A percentile compares a stretch with the other conserved stretches of the same genome.
Conservation (phyloP, 37 sponge, comb jelly and placozoan species). For the Bolinopsis microptera region DNA sequence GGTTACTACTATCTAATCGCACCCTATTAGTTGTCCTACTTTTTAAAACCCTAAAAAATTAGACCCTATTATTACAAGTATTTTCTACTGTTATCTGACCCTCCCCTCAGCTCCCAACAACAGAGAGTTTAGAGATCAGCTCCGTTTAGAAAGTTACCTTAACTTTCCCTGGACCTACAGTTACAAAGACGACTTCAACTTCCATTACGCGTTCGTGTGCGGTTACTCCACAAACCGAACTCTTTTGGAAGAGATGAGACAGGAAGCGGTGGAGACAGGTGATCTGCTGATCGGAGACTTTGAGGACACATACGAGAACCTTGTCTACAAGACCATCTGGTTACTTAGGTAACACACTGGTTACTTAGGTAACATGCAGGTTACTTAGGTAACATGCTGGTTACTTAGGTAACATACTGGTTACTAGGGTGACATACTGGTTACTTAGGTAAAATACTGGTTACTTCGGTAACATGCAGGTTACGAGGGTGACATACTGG, state of each 20-base stretch:
- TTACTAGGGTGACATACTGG: too few relatives aligned
- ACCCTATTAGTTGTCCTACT: too few relatives aligned
- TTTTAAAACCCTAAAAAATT: too few relatives aligned
- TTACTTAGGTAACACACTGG: slow-evolving; percentile 3
- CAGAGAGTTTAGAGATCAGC: slow-evolving; percentile 58
- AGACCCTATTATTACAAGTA: too few relatives aligned
- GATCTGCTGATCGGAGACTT: slow-evolving; percentile 58
- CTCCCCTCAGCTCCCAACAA: slow-evolving; percentile 14
- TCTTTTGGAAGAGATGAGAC: not conserved
- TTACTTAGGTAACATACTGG: too few relatives aligned
- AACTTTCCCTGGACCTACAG: slow-evolving; percentile 15
- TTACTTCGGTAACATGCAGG: too few relatives aligned
- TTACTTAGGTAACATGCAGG: too few relatives aligned
- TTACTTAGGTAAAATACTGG: too few relatives aligned
- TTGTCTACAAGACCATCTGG: slow-evolving; percentile 63
- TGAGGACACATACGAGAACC: slow-evolving; percentile 61
- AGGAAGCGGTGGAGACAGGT: slow-evolving; percentile 6
- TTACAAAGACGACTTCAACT: not conserved
- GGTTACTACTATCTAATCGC: slow-evolving; percentile 11
- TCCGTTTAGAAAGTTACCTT: slow-evolving; percentile 42
- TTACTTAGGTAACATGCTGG: too few relatives aligned
- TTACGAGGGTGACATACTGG: too few relatives aligned
- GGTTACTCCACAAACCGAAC: slow-evolving; percentile 4
- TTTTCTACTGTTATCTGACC: too few relatives aligned
- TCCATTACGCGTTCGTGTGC: slow-evolving; percentile 51